Conservation (phyloP, 2,113 vertebrate species). For the Tauraco erythrolophus region DNA sequence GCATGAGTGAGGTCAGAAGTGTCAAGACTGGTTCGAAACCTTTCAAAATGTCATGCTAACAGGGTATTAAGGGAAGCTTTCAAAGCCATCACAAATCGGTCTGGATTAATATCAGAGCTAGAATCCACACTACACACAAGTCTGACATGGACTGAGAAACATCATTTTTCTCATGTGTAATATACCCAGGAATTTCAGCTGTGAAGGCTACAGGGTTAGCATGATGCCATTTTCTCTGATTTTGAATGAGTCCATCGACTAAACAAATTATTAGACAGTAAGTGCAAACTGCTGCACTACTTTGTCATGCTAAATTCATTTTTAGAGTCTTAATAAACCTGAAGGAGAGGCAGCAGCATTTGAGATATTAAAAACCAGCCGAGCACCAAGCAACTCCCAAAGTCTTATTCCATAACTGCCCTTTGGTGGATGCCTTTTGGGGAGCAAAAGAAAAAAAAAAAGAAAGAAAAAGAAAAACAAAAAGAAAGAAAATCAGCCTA, state of each 20-base stretch:
- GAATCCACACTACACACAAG: not conserved
- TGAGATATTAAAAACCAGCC: constrained; percentile 64
- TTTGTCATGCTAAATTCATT: not conserved
- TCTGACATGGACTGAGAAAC: not conserved
- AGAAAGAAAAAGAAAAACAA: too few relatives aligned
- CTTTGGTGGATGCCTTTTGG: not conserved
- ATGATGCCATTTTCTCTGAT: not conserved
- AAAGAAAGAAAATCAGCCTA: not conserved
- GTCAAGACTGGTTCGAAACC: constrained; percentile 48
- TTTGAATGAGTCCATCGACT: not conserved
- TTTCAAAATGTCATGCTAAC: constrained; percentile 36
- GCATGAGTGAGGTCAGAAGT: constrained; percentile 36
- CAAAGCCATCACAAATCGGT: not conserved
- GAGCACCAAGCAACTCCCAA: constrained; percentile 31
- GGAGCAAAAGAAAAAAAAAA: not conserved
- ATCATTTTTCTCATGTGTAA: not conserved
- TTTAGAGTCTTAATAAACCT: constrained; percentile 12
- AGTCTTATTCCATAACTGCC: not conserved
- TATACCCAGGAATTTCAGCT: not conserved
- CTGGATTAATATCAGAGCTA: not conserved
- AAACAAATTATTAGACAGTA: not conserved
- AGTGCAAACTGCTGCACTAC: not conserved
- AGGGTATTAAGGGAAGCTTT: not conserved
- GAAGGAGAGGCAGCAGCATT: constrained; percentile 32
- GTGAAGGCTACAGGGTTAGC: not conserved